Percentiles rank a stretch among this genome's conserved stretches.
These are phyloP conservation scores for Phyllotreta cruciferae DNA, from an alignment of 2,888 invertebrate genomes.

Conservation along the genomic window DNA sequence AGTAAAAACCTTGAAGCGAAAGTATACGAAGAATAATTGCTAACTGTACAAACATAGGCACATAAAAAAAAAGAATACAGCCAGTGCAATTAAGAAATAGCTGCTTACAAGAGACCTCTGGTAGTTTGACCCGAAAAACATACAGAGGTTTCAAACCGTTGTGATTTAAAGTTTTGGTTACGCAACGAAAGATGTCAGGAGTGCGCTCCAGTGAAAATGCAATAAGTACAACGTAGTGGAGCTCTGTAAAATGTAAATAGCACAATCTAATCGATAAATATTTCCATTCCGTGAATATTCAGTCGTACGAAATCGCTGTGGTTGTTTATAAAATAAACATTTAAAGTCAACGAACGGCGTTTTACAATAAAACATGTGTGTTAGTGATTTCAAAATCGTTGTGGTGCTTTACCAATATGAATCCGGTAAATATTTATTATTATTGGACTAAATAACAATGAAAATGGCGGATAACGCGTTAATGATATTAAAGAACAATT, in stretches of 20 bases:
- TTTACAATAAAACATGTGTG: slow-evolving; percentile 16
- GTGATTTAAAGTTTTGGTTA: slow-evolving; percentile 3
- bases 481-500: slow-evolving; percentile 48
- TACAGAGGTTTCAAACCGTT: neutral
- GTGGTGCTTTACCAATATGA: neutral
- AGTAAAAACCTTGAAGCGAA: slow-evolving; percentile 15
- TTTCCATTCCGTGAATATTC: slow-evolving; percentile 35
- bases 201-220: neutral
- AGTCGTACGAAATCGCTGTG: slow-evolving; percentile 32
- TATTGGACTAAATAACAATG: slow-evolving; percentile 38
- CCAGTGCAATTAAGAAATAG: neutral
- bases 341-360: slow-evolving; percentile 3
- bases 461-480: slow-evolving; percentile 50
- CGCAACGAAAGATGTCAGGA: slow-evolving; percentile 26
- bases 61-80: neutral
- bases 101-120: neutral
- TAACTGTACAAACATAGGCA: slow-evolving; percentile 10
- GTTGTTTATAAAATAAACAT: slow-evolving; percentile 15
- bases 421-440: slow-evolving; percentile 27
- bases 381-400: slow-evolving; percentile 15
- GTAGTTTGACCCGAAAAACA: neutral
- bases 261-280: slow-evolving; percentile 39
- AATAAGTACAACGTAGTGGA: slow-evolving; percentile 14
- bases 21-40: neutral
- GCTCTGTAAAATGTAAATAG: slow-evolving; percentile 29